Conservation (phyloP, 2,888 invertebrate species). For the Himalopsyche tibetana region DNA sequence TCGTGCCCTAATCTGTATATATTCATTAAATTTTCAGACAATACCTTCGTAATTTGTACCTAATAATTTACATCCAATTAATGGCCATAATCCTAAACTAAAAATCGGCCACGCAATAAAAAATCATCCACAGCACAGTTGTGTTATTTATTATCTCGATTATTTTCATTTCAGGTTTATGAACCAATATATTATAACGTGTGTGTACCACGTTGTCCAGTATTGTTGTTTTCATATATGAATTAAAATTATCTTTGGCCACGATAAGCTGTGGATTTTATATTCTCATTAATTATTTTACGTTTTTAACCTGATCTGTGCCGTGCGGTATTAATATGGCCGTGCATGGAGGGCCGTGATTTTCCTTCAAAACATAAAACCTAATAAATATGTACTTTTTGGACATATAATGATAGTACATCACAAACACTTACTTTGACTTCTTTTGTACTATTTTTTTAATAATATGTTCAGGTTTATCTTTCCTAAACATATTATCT, state of each 20-base stretch:
- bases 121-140: neutral
- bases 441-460: no score
- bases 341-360: no score
- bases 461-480: no score
- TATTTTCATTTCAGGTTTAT: neutral
- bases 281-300: no score
- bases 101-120: neutral
- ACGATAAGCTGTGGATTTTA: neutral
- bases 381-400: no score
- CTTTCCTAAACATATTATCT: neutral
- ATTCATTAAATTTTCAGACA: neutral
- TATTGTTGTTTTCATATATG: neutral
- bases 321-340: no score
- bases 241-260: neutral
- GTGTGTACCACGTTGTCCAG: constrained; percentile 4
- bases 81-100: constrained; percentile 22
- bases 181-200: constrained; percentile 5
- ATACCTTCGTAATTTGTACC: neutral
- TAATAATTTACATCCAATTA: constrained; percentile 32
- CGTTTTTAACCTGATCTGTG: no score
- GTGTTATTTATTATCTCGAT: neutral
- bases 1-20: neutral
- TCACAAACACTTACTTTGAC: no score
- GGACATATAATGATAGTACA: no score
- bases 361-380: no score